These are phyloP conservation scores for Campaea margaritaria DNA, from an alignment of 2,888 invertebrate genomes.

Conservation along the genomic window DNA sequence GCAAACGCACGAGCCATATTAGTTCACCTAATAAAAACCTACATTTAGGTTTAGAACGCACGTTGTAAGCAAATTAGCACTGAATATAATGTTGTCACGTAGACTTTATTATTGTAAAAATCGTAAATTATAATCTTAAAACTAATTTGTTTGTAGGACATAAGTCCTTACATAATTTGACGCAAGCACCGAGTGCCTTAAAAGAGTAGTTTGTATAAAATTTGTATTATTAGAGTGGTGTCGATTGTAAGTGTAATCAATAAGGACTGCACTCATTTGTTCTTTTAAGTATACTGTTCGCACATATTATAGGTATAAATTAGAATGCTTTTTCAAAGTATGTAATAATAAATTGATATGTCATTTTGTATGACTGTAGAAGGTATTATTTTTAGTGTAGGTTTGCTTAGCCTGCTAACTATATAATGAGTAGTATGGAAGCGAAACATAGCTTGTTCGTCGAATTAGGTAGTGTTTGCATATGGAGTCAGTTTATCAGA, in stretches of 20 bases:
- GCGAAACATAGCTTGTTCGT: too few species aligned
- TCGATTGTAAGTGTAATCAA: too few species aligned
- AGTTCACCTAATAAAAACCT: slow-evolving; percentile 3
- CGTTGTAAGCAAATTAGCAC: slow-evolving; percentile 14
- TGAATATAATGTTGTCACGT: not conserved
- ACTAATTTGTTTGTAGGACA: slow-evolving; percentile 5
- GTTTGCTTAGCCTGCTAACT: too few species aligned
- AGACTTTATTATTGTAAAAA: not conserved
- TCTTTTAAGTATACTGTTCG: too few species aligned
- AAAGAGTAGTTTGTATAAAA: slow-evolving; percentile 74
- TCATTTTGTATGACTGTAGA: too few species aligned
- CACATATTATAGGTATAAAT: not conserved
- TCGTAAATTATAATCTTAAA: too few species aligned
- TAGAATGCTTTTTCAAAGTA: not conserved
- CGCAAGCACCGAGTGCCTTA: slow-evolving; percentile 81
- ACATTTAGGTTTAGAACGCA: slow-evolving; percentile 5
- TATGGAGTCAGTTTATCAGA: too few species aligned
- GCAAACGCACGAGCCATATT: slow-evolving; percentile 35
- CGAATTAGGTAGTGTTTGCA: too few species aligned
- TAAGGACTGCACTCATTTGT: too few species aligned
- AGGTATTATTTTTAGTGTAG: too few species aligned
- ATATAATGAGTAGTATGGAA: too few species aligned
- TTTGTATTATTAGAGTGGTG: not conserved
- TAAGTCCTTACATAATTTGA: slow-evolving; percentile 24
- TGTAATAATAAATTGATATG: too few species aligned